Evolutionary conservation across 2,113 vertebrate genomes (phyloP).

Genomic region (Eulemur macaco): DNA sequence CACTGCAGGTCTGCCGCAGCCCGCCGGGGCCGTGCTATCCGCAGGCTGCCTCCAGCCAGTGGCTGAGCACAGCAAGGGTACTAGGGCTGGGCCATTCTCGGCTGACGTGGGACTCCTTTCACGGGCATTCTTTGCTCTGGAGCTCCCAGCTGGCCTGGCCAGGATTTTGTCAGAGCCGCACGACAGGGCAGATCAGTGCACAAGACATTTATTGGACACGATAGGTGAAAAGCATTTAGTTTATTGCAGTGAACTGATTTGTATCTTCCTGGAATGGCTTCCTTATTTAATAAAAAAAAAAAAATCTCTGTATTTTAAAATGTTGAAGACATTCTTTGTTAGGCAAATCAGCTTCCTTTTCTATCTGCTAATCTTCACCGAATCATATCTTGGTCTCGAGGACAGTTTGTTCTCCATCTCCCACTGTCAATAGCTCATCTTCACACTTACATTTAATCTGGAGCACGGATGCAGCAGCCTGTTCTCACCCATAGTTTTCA

Average conservation of each 20-base stretch:
- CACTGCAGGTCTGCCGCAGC: not conserved
- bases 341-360: not conserved
- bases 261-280: not conserved
- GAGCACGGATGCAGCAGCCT: not conserved
- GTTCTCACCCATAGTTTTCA: not conserved
- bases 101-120: not conserved
- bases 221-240: not conserved
- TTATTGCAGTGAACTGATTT: not conserved
- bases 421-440: not conserved
- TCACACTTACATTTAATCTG: not conserved
- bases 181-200: not conserved
- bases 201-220: not conserved
- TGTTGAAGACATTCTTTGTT: not conserved
- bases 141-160: not conserved
- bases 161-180: not conserved
- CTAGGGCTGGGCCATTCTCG: not conserved
- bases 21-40: not conserved
- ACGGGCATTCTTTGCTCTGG: not conserved
- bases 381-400: not conserved
- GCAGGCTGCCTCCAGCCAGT: not conserved
- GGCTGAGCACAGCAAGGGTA: not conserved
- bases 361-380: not conserved
- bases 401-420: not conserved
- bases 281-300: not conserved
- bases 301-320: not conserved